A percentile compares a stretch with the other conserved stretches of the same genome.
Evolutionary conservation across 2,113 vertebrate genomes (phyloP).

Genomic region (Chunga burmeisteri): DNA sequence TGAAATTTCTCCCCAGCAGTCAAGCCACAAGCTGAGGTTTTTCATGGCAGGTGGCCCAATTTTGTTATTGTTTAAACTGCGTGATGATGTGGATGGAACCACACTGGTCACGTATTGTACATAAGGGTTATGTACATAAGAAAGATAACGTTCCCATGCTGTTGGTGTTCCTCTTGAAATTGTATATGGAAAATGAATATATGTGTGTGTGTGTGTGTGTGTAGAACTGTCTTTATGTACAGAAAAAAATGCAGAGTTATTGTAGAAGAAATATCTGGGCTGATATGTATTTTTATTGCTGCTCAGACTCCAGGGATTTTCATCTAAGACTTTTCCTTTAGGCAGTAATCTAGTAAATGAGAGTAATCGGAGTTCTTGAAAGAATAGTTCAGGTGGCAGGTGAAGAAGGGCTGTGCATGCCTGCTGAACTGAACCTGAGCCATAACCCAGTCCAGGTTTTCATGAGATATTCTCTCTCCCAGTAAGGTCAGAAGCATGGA

Average conservation of each 20-base stretch:
- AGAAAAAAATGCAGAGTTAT: not conserved
- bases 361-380: not conserved
- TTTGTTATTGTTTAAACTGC: slow-evolving; percentile 1
- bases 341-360: not conserved
- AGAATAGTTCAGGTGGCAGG: not conserved
- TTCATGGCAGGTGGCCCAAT: slow-evolving; percentile 33
- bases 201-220: not conserved
- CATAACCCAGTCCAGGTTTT: not conserved
- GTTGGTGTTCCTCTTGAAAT: not conserved
- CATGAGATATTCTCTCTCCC: not conserved
- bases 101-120: slow-evolving; percentile 8
- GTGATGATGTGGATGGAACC: not conserved
- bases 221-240: not conserved
- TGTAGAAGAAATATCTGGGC: not conserved
- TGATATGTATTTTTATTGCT: not conserved
- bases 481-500: not conserved
- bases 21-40: not conserved
- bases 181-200: not conserved
- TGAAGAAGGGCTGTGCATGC: not conserved
- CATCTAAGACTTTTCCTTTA: not conserved
- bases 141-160: not conserved
- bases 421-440: not conserved
- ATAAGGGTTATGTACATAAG: not conserved
- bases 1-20: slow-evolving; percentile 43
- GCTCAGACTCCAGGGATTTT: not conserved